Base-by-base conservation (phyloP, 92 coral and sea anemone species). In the Umimayanthus chanpuru region DNA sequence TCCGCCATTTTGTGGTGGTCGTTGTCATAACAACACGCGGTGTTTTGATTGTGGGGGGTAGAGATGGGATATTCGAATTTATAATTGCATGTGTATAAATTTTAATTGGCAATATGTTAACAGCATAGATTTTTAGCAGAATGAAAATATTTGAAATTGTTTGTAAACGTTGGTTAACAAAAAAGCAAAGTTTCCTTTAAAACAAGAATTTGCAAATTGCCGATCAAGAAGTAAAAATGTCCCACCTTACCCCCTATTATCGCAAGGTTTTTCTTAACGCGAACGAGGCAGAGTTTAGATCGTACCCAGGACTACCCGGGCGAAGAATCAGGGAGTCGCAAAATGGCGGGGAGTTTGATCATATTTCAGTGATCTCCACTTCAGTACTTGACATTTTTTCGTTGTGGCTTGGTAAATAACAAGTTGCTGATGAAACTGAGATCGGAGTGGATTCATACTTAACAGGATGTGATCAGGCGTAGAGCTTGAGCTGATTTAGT, bases 271-370 rank as follows among this genome's bases (percentile, higher is more conserved):
- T 70, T 39, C 11, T 15, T 41, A 70, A 10, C 61, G 87, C 44
- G 64, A 83, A 26, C 77, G 87, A 83, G 78, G 78, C 87, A 47
- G 50, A 47, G 67, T 75, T 2, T 26, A 16, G 38, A 20, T 67
- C 50, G 74, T 65, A 21, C 74, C 87, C 87, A 83, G 87, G 87
- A 50, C 78, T 30, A 41, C 71, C 28, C 77, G 77, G 70, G 44
- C 43, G 23, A n/a, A 68, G 41, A 21, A 39, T 20, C 18, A 41
- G n/a, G 58, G 6, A 32, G 9, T 15, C 26, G 40, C 76, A 82
- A 82, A 65, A 83, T 83, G 87, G 87, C 87, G 87, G 87, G 65
- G 78, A 70, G 78, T 83, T 83, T 83, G 87, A 83, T 26, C 61
- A 12, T 41, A 6, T 41, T 41, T 41, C 7, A 41, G 44, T 41